A percentile compares a stretch with the other conserved stretches of the same genome.
phyloP scores from a whole-genome alignment of 2,113 vertebrate species.

The Oryzias javanicus region DNA sequence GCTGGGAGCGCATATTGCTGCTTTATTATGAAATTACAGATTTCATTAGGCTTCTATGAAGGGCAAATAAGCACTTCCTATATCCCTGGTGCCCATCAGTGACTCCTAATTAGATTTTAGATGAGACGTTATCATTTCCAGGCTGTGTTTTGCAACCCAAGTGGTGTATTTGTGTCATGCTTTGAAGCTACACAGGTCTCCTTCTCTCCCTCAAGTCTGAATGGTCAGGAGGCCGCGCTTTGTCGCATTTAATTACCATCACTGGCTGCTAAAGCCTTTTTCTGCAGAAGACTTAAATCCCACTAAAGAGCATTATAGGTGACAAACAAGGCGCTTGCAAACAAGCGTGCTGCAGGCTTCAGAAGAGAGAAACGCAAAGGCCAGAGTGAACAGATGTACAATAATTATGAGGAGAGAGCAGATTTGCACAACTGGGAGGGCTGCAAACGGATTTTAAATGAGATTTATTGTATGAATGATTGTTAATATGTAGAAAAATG shows the following conservation, averaged over 20 bases:
- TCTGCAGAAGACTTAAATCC: slow-evolving; percentile 73
- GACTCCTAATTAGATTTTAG: slow-evolving; percentile 53
- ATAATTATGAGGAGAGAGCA: slow-evolving; percentile 15
- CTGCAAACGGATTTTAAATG: background rate
- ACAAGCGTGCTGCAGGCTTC: slow-evolving; percentile 44
- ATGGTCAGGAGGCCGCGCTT: slow-evolving; percentile 58
- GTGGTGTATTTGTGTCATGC: slow-evolving; percentile 57
- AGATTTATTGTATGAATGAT: too few species aligned
- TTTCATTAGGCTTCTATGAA: slow-evolving; percentile 48
- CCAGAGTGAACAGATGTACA: slow-evolving; percentile 19
- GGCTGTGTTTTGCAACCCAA: slow-evolving; percentile 59
- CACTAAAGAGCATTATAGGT: slow-evolving; percentile 76
- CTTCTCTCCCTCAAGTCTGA: slow-evolving; percentile 41
- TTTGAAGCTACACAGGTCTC: slow-evolving; percentile 48
- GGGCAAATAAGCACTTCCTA: slow-evolving; percentile 22
- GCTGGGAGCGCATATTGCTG: slow-evolving; percentile 1
- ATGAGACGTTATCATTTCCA: slow-evolving; percentile 63
- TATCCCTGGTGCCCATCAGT: slow-evolving; percentile 35
- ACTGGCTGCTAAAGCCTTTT: slow-evolving; percentile 70
- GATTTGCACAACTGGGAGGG: background rate
- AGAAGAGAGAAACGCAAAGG: background rate
- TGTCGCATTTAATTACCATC: slow-evolving; percentile 76
- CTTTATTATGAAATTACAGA: slow-evolving; percentile 36
- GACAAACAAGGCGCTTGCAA: slow-evolving; percentile 59
- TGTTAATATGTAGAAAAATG: too few species aligned